phyloP scores from a whole-genome alignment of 1,140 invertebrate genomes.

The Anastrepha obliqua region DNA sequence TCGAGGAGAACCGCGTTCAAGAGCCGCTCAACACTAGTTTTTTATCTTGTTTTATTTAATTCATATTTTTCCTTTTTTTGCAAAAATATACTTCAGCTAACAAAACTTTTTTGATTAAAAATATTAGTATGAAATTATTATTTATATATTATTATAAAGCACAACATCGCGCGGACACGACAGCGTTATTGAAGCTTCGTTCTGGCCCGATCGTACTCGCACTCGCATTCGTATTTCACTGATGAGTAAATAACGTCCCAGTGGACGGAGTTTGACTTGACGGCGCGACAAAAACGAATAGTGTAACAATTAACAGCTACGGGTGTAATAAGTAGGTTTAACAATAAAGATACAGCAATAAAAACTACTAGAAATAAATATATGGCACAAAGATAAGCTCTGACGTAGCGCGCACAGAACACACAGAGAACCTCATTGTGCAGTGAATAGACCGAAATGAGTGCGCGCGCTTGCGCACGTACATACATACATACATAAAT shows the following conservation, averaged over 20 bases:
- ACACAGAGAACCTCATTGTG: not conserved
- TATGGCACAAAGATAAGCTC: not conserved
- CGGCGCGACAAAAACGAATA: not conserved
- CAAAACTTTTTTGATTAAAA: too few species aligned
- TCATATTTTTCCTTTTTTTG: too few species aligned
- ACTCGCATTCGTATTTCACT: not conserved
- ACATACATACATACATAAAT: not conserved
- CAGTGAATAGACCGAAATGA: not conserved
- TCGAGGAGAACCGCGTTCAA: too few species aligned
- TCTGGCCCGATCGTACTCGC: not conserved
- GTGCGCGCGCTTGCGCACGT: not conserved
- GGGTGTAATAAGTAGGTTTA: conserved; percentile 16
- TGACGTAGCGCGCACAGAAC: not conserved
- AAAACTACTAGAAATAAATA: not conserved
- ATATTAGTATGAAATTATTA: too few species aligned
- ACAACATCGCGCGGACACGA: too few species aligned
- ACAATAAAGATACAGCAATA: not conserved
- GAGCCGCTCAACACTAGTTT: not conserved
- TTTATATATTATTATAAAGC: too few species aligned
- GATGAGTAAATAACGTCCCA: not conserved
- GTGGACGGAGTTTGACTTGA: not conserved
- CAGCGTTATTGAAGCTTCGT: too few species aligned
- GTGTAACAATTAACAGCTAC: conserved; percentile 29
- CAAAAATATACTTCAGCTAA: too few species aligned
- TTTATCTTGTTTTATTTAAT: not conserved